phyloP scores from a whole-genome alignment of 2,888 invertebrate genomes.

The Ectemnius cavifrons region DNA sequence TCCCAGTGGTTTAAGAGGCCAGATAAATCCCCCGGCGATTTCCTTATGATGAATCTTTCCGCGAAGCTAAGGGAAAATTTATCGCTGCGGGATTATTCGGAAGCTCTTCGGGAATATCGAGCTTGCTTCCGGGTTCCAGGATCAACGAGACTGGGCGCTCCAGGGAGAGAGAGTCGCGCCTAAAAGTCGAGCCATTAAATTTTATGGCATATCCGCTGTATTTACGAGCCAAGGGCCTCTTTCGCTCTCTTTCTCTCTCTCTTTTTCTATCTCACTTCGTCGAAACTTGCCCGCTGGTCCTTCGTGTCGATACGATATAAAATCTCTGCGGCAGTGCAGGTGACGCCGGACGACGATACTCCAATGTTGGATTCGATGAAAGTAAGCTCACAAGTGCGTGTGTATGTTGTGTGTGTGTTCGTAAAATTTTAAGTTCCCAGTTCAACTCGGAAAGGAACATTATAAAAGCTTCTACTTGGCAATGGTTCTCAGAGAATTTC shows the following conservation, averaged over 20 bases:
- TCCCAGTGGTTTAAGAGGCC: too few species aligned
- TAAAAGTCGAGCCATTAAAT: constrained; percentile 64
- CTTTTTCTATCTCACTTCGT: constrained; percentile 2
- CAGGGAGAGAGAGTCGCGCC: not conserved
- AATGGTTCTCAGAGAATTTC: too few species aligned
- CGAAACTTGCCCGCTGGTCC: constrained; percentile 33
- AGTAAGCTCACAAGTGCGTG: not conserved
- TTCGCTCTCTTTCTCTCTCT: constrained; percentile 10
- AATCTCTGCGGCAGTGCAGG: constrained; percentile 51
- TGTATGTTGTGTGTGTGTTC: not conserved
- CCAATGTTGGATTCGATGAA: not conserved
- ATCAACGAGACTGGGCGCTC: not conserved
- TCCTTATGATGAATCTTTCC: too few species aligned
- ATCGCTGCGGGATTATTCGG: too few species aligned
- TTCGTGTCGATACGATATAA: constrained; percentile 31
- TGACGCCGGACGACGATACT: constrained; percentile 45
- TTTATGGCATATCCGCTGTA: constrained; percentile 60
- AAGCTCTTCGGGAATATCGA: too few species aligned
- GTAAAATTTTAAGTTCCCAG: not conserved
- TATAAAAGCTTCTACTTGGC: too few species aligned
- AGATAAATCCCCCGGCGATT: too few species aligned
- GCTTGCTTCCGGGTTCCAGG: too few species aligned
- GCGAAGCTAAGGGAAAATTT: too few species aligned
- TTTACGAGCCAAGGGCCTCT: constrained; percentile 57
- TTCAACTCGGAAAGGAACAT: not conserved